These are phyloP conservation scores for Endotricha flammealis DNA, from an alignment of 2,888 invertebrate genomes.

Conservation along the genomic window DNA sequence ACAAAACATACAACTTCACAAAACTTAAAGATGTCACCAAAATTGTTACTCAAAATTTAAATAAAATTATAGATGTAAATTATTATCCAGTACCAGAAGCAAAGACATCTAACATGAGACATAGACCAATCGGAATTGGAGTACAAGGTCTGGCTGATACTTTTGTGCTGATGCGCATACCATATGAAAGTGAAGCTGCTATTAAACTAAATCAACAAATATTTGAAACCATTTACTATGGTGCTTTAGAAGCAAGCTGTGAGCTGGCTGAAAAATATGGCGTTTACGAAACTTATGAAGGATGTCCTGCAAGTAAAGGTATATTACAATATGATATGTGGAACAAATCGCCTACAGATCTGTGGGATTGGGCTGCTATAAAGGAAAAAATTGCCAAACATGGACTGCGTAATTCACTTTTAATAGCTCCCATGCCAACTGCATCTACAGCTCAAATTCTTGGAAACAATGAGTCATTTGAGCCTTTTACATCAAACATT, in stretches of 20 bases:
- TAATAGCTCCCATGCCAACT: constrained; percentile 99
- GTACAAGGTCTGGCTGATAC: constrained; percentile 98
- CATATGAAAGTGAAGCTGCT: constrained; percentile 94
- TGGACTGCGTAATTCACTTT: constrained; percentile 94
- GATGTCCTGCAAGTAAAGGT: constrained; percentile 96
- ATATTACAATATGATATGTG: constrained; percentile 99
- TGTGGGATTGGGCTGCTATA: constrained; percentile 93
- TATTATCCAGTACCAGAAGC: constrained; percentile 97
- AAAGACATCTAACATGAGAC: constrained; percentile 89
- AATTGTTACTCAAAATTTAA: constrained; percentile 92
- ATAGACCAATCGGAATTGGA: constrained; percentile 94
- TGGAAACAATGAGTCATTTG: constrained; percentile 98
- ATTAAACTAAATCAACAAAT: constrained; percentile 93
- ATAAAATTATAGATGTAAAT: constrained; percentile 98
- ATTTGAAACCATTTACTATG: constrained; percentile 98
- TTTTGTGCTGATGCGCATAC: constrained; percentile 93
- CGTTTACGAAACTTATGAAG: constrained; percentile 93
- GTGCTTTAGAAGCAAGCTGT: constrained; percentile 97
- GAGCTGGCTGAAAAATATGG: constrained; percentile 92
- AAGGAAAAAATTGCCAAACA: constrained; percentile 91
- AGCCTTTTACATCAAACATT: constrained; percentile 98
- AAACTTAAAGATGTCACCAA: constrained; percentile 93
- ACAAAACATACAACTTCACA: constrained; percentile 90
- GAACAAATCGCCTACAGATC: constrained; percentile 89
- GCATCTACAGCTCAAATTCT: constrained; percentile 99